A percentile compares a stretch with the other conserved stretches of the same genome.
phyloP scores from a whole-genome alignment of 2,113 vertebrate genomes.

The Atrichornis clamosus region DNA sequence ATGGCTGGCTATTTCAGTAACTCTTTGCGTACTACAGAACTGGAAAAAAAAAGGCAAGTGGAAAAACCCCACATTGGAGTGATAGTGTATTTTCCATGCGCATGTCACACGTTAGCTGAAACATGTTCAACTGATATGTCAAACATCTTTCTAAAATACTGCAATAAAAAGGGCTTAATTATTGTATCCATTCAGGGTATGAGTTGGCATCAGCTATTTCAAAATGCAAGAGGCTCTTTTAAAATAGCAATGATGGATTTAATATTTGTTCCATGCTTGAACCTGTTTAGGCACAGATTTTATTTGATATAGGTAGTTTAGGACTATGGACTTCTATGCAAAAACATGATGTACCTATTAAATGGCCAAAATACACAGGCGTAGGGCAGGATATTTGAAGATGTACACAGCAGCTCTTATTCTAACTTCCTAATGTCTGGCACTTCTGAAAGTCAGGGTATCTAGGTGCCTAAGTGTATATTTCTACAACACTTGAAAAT shows the following conservation, averaged over 20 bases:
- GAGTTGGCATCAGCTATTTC: neutral
- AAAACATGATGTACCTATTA: neutral
- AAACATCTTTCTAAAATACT: neutral
- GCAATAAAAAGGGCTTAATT: neutral
- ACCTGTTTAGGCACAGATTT: neutral
- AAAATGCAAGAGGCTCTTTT: neutral
- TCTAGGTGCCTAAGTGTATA: neutral
- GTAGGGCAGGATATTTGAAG: neutral
- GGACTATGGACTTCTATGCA: neutral
- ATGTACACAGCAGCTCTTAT: neutral
- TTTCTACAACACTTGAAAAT: neutral
- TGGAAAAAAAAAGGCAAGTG: conserved; percentile 32
- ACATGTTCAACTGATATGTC: neutral
- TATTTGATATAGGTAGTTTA: neutral
- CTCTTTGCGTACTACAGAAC: conserved; percentile 58
- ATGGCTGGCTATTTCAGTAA: conserved; percentile 71
- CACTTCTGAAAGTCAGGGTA: neutral
- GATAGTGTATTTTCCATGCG: conserved; percentile 41
- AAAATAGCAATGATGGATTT: neutral
- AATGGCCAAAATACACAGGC: neutral
- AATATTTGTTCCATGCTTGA: neutral
- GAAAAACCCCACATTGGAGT: conserved; percentile 62
- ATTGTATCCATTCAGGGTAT: neutral
- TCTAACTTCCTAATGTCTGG: neutral
- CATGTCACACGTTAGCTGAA: neutral